Evolutionary conservation across 2,888 invertebrate genomes (phyloP).

Genomic region (Sicus ferrugineus): DNA sequence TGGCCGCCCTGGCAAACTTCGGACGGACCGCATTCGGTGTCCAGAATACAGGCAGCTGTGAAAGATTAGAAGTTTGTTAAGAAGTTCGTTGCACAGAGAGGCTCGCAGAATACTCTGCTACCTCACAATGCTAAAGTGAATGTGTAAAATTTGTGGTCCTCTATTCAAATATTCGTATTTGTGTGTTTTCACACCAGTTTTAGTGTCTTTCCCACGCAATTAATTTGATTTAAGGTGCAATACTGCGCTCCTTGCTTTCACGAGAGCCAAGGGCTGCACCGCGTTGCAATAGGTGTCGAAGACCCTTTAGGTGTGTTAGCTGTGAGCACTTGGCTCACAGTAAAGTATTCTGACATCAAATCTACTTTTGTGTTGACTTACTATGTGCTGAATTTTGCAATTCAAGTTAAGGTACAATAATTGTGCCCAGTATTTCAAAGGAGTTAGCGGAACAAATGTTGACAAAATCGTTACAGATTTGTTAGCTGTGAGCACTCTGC

Average conservation of each 20-base stretch:
- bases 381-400: neutral
- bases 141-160: neutral
- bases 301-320: no score
- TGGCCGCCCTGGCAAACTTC: constrained; percentile 85
- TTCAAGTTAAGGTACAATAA: neutral
- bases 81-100: neutral
- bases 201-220: no score
- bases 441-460: neutral
- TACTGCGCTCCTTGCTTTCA: no score
- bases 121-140: neutral
- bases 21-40: constrained; percentile 80
- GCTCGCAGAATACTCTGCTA: neutral
- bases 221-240: no score
- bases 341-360: neutral
- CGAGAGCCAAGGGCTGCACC: no score
- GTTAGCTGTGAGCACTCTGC: constrained; percentile 38
- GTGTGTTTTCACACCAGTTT: neutral
- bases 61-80: constrained; percentile 36
- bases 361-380: constrained; percentile 2
- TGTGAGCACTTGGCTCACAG: no score
- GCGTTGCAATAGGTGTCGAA: no score
- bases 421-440: neutral
- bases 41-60: constrained; percentile 77
- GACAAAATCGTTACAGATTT: neutral
- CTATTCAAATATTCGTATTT: neutral